Percentiles rank a stretch among this genome's conserved stretches.
phyloP scores from a whole-genome alignment of 2,113 vertebrate species.

The Ailurus styani region DNA sequence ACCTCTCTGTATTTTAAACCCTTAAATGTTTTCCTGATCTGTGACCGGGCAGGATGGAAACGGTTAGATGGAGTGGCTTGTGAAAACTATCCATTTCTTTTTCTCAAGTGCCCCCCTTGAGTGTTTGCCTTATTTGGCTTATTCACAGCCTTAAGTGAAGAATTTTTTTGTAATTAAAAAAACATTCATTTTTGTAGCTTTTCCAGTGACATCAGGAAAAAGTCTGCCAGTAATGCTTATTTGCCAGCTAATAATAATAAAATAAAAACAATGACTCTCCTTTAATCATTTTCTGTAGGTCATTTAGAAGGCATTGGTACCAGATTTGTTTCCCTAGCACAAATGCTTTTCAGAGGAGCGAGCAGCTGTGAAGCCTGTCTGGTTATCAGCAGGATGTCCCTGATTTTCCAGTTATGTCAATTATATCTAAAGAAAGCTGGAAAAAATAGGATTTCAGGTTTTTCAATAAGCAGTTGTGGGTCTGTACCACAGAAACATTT shows the following conservation, averaged over 20 bases:
- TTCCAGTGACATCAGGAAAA: constrained; percentile 73
- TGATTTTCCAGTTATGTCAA: constrained; percentile 46
- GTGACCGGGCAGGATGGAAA: background rate
- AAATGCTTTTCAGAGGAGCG: constrained; percentile 67
- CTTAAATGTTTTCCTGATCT: background rate
- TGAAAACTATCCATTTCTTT: background rate
- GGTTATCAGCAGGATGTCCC: constrained; percentile 52
- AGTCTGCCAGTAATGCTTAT: constrained; percentile 58
- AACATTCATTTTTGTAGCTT: constrained; percentile 52
- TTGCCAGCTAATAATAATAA: constrained; percentile 73
- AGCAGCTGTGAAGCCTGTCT: constrained; percentile 52
- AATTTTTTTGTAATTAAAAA: constrained; percentile 49
- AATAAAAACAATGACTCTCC: constrained; percentile 52
- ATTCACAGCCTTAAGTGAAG: constrained; percentile 16
- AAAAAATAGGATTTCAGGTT: background rate
- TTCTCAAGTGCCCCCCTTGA: background rate
- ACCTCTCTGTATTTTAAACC: background rate
- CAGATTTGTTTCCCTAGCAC: constrained; percentile 73
- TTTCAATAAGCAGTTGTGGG: background rate
- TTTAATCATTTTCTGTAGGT: constrained; percentile 73
- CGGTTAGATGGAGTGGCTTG: background rate
- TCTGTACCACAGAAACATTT: background rate
- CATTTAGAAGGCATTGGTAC: constrained; percentile 68
- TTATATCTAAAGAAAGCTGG: background rate
- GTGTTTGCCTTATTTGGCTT: constrained; percentile 19